These are phyloP conservation scores for Axinella damicornis DNA, from an alignment of 37 sponge, comb jelly and placozoan genomes.

Conservation along the genomic window DNA sequence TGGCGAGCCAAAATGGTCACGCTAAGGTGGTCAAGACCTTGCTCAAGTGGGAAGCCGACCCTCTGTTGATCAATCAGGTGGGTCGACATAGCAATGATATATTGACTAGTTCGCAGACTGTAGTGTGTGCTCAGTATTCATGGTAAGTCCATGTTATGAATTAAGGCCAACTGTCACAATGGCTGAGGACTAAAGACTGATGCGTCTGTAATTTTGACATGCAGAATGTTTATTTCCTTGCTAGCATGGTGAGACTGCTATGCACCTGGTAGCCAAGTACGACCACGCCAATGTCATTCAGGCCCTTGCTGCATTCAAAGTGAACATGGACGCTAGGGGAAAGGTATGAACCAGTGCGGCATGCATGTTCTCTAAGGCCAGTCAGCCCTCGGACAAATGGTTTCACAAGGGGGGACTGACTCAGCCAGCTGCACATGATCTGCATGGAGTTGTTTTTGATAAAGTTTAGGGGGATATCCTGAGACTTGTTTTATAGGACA, in stretches of 20 bases:
- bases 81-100: too few relatives aligned
- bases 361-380: too few relatives aligned
- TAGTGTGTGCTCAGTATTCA: too few relatives aligned
- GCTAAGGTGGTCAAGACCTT: constrained; percentile 73
- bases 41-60: constrained; percentile 78
- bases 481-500: too few relatives aligned
- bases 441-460: neutral
- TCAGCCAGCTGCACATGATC: neutral
- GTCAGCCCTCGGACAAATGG: too few relatives aligned
- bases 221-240: neutral
- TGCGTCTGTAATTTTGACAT: neutral
- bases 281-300: constrained; percentile 58
- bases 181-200: too few relatives aligned
- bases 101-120: too few relatives aligned
- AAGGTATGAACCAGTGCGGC: constrained; percentile 61
- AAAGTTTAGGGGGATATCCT: too few relatives aligned
- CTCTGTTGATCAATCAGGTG: constrained; percentile 61
- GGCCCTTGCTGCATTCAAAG: constrained; percentile 54
- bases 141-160: too few relatives aligned
- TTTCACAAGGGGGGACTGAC: too few relatives aligned
- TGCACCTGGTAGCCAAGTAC: constrained; percentile 79
- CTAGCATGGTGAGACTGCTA: constrained; percentile 78
- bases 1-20: constrained; percentile 81
- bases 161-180: too few relatives aligned
- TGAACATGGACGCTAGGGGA: constrained; percentile 55